These are phyloP conservation scores for Drosophila formosana DNA, from an alignment of 2,888 invertebrate species.

Conservation along the genomic window DNA sequence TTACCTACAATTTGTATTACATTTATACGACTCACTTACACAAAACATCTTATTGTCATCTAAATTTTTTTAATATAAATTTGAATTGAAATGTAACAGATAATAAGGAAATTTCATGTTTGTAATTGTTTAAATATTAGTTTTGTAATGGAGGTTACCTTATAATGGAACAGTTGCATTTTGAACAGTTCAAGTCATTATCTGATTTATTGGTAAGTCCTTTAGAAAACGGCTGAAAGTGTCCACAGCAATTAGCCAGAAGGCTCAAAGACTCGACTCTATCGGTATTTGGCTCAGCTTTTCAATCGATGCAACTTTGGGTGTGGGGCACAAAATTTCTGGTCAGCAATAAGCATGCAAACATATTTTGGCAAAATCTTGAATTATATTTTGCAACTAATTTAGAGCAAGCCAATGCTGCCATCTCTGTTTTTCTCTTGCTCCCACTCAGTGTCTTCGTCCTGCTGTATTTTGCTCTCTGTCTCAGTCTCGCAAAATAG, in stretches of 20 bases:
- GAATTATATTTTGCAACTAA: conserved; percentile 74
- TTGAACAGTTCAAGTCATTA: not conserved
- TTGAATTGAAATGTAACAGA: too few relatives aligned
- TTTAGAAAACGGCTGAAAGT: not conserved
- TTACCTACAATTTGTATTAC: too few relatives aligned
- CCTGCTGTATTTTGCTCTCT: not conserved
- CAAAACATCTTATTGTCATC: too few relatives aligned
- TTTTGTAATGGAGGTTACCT: too few relatives aligned
- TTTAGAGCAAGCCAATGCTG: conserved; percentile 43
- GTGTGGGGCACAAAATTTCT: conserved; percentile 19
- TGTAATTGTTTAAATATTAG: too few relatives aligned
- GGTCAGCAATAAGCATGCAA: conserved; percentile 28
- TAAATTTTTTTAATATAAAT: too few relatives aligned
- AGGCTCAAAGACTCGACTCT: not conserved
- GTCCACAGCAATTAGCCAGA: not conserved
- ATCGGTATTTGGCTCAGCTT: conserved; percentile 5
- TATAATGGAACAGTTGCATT: too few relatives aligned
- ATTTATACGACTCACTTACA: too few relatives aligned
- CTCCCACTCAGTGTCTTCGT: conserved; percentile 10
- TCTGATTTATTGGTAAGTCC: not conserved
- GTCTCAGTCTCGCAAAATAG: not conserved
- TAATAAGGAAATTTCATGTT: too few relatives aligned
- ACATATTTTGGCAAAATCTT: conserved; percentile 49
- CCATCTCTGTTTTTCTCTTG: conserved; percentile 11
- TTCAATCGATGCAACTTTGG: conserved; percentile 1